Conservation (phyloP, 2,113 vertebrate genomes). For the Grus americana region DNA sequence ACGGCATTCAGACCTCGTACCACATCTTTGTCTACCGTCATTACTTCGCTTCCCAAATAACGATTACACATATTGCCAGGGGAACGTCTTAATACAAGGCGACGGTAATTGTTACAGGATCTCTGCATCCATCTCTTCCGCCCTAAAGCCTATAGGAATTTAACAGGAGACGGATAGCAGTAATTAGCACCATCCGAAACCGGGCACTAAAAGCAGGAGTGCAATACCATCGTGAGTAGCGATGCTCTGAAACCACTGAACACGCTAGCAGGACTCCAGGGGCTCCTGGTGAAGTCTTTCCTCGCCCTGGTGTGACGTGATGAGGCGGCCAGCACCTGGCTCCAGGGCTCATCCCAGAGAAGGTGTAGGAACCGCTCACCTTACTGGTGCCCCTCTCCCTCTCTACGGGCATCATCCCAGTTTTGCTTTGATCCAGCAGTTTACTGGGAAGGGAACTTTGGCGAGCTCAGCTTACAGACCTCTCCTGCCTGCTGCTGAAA, state of each 20-base stretch:
- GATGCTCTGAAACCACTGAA: not conserved
- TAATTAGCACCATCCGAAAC: not conserved
- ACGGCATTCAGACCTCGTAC: not conserved
- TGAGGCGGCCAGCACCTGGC: not conserved
- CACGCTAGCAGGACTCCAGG: not conserved
- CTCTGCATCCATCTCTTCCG: not conserved
- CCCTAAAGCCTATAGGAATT: not conserved
- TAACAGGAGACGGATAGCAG: not conserved
- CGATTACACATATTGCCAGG: rapidly evolving
- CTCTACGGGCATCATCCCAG: not conserved
- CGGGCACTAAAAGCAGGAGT: not conserved
- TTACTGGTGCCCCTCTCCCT: not conserved
- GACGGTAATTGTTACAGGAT: not conserved
- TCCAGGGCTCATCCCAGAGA: not conserved
- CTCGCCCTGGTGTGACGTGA: not conserved
- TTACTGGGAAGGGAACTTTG: not conserved
- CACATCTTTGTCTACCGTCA: not conserved
- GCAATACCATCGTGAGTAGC: not conserved
- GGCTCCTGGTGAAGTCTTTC: not conserved
- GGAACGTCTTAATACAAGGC: not conserved
- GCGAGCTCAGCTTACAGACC: not conserved
- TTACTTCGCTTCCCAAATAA: not conserved
- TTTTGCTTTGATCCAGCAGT: not conserved
- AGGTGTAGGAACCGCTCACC: not conserved
- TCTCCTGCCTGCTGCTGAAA: not conserved